Percentiles rank a stretch among this genome's conserved stretches.
Conservation (phyloP, 1,140 invertebrate genomes). For the Drosophila kikkawai region DNA sequence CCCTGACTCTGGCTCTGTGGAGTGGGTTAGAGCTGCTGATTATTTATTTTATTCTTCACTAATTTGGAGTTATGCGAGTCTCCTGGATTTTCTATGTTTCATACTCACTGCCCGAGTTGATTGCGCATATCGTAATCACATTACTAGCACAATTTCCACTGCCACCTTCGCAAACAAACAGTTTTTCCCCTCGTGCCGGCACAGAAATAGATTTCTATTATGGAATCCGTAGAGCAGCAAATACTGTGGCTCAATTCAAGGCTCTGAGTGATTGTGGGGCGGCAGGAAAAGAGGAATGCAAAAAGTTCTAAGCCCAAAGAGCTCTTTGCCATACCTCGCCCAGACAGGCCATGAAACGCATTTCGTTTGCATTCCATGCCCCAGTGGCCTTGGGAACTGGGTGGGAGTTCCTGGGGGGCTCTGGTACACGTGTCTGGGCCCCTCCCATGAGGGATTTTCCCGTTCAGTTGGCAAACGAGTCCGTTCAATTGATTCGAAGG, state of each 20-base stretch:
- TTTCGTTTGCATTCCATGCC: constrained; percentile 32
- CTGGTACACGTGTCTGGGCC: constrained; percentile 7
- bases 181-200: too few species aligned
- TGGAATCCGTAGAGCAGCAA: constrained; percentile 14
- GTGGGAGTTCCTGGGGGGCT: constrained; percentile 6
- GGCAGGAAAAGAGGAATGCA: constrained; percentile 9
- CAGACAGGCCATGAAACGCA: constrained; percentile 13
- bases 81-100: background rate
- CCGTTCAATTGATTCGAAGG: background rate
- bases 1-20: constrained; percentile 19
- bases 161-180: constrained; percentile 14
- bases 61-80: constrained; percentile 73
- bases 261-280: constrained; percentile 1
- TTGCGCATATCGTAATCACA: constrained; percentile 20
- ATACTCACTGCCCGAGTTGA: constrained; percentile 5
- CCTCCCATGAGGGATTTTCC: background rate
- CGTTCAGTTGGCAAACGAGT: constrained; percentile 9
- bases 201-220: constrained; percentile 31
- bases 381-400: constrained; percentile 21
- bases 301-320: constrained; percentile 11
- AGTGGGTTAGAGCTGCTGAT: constrained; percentile 37
- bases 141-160: constrained; percentile 11
- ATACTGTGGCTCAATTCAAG: constrained; percentile 12
- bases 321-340: background rate
- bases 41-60: constrained; percentile 65